Evolutionary conservation across 2,113 vertebrate species (phyloP).

Genomic region (Oceanodroma tethys): DNA sequence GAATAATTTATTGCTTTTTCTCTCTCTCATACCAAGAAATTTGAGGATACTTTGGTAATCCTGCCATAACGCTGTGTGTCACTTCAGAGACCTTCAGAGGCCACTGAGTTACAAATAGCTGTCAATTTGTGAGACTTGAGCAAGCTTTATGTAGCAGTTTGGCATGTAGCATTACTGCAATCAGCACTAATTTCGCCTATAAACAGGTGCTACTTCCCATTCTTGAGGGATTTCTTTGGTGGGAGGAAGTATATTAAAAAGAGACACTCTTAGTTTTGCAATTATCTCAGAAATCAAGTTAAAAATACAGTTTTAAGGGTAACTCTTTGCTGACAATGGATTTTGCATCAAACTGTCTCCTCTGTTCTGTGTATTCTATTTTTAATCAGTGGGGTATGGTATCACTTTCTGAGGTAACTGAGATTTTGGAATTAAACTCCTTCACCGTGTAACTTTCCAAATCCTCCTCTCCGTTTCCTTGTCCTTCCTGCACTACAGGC

Average conservation of each 20-base stretch:
- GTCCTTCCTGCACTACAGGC: not conserved
- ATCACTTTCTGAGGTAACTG: not conserved
- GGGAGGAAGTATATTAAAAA: slow-evolving; percentile 8
- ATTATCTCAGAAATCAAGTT: slow-evolving; percentile 1
- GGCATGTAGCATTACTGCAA: not conserved
- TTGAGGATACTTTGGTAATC: not conserved
- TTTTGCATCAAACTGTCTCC: not conserved
- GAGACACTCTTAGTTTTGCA: not conserved
- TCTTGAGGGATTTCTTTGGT: slow-evolving; percentile 34
- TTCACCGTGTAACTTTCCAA: not conserved
- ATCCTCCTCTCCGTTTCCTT: not conserved
- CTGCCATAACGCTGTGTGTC: not conserved
- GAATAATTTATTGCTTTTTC: not conserved
- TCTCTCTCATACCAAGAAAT: not conserved
- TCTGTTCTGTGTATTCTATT: not conserved
- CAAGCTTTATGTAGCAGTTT: not conserved
- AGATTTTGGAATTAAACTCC: not conserved
- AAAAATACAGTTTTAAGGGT: not conserved
- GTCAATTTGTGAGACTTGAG: not conserved
- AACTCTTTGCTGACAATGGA: not conserved
- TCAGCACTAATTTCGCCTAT: not conserved
- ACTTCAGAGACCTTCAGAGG: not conserved
- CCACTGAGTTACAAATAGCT: not conserved
- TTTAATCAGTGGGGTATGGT: not conserved
- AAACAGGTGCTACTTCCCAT: not conserved